Base-by-base conservation (phyloP, 2,797 vertebrate genomes). In the Pampus argenteus region DNA sequence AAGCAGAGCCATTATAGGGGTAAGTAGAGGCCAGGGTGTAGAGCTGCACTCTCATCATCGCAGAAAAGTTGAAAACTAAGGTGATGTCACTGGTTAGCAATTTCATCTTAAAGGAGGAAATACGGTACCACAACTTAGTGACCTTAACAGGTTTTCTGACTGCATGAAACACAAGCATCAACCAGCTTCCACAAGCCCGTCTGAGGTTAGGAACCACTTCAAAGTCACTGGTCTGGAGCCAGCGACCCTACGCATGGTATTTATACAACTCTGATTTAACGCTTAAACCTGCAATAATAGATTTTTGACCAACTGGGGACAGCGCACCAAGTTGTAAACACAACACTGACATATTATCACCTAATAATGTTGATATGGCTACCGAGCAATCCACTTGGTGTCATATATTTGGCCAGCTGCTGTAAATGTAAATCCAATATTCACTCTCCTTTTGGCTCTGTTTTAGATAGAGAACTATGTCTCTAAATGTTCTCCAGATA, bases 1-100 rank as follows among this genome's bases (percentile, higher is more conserved):
- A 69, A 82, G 59, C 71, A 88, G 71, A 66, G 67, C 84, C 85
- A 87, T 93, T 90, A 89, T 23, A 45, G 84, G 72, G 77, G 61
- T 92, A 92, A 92, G 87, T 92, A 91, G 73, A 92, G 89, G 76
- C 85, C 84, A 79, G 64, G 66, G 48, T 76, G 57, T 38, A 69
- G 76, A 80, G 49, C 14, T 59, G 20, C 58, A 50, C 65, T 75
- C 25, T 50, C 71, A 83, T 78, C 70, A 74, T 64, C 65, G 54
- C 9, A 23, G 58, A 71, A 66, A 58, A 52, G 25, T 49, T 51
- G 54, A 78, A 75, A 48, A 74, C 66, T 17, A 9, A 68, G 56
- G 63, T 88, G 82, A 91, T 81, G 71, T 87, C 83, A 93, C 56
- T 31, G 45, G 58, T 80, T 74, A 45, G 47, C 18, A 58, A 81